Evolutionary conservation across 2,888 invertebrate genomes (phyloP).

Genomic region (Tyria jacobaeae): DNA sequence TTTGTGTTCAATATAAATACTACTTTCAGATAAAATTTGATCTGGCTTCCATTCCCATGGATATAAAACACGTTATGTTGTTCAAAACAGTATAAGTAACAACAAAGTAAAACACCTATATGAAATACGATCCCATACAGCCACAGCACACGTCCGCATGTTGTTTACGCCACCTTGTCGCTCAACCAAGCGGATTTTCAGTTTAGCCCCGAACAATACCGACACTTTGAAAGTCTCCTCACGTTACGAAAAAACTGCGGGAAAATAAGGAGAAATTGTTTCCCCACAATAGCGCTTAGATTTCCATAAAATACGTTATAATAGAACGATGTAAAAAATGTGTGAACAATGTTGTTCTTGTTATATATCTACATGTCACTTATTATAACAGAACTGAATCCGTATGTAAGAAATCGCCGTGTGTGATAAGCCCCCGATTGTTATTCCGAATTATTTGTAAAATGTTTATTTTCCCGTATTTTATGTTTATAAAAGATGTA

Average conservation of each 20-base stretch:
- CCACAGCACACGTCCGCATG: slow-evolving; percentile 1
- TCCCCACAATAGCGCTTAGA: slow-evolving; percentile 16
- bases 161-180: slow-evolving; percentile 12
- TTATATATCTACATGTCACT: not conserved
- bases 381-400: not conserved
- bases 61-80: not conserved
- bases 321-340: slow-evolving; percentile 9
- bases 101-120: not conserved
- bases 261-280: slow-evolving; percentile 21
- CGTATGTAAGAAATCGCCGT: too few relatives aligned
- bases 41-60: not conserved
- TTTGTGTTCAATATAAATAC: too few relatives aligned
- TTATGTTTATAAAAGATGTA: too few relatives aligned
- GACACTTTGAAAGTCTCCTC: slow-evolving; percentile 16
- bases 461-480: too few relatives aligned
- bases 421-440: too few relatives aligned
- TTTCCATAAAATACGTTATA: slow-evolving; percentile 17
- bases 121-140: not conserved
- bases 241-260: slow-evolving; percentile 19
- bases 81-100: not conserved
- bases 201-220: slow-evolving; percentile 19
- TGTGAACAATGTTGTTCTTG: slow-evolving; percentile 1
- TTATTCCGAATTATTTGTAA: too few relatives aligned
- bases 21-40: too few relatives aligned
- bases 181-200: slow-evolving; percentile 14